Conservation (phyloP, 2,888 invertebrate genomes). For the Trisateles emortualis region DNA sequence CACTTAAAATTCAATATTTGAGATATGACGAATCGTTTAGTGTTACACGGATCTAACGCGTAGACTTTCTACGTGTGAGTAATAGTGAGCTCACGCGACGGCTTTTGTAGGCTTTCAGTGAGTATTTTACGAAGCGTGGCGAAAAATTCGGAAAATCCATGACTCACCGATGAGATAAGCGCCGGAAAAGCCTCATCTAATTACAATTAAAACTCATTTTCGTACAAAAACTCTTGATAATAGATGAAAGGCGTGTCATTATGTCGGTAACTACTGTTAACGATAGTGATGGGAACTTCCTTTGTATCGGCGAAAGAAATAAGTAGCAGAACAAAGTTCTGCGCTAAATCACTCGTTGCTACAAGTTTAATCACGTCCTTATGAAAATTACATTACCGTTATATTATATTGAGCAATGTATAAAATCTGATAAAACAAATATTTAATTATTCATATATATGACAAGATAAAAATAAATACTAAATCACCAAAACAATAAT, state of each 20-base stretch:
- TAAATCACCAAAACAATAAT: conserved; percentile 75
- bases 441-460: background rate
- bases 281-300: conserved; percentile 64
- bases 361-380: background rate
- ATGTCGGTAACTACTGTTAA: conserved; percentile 58
- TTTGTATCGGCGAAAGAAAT: conserved; percentile 42
- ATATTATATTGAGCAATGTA: no score
- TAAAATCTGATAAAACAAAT: no score
- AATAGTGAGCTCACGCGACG: conserved; percentile 63
- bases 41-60: conserved; percentile 59
- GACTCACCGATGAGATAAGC: conserved; percentile 73
- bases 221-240: conserved; percentile 58
- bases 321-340: conserved; percentile 19
- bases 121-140: conserved; percentile 46
- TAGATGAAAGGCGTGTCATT: conserved; percentile 72
- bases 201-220: conserved; percentile 66
- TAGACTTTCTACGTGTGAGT: conserved; percentile 75
- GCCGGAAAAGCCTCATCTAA: conserved; percentile 76
- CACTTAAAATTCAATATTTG: conserved; percentile 56
- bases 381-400: no score
- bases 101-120: conserved; percentile 79
- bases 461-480: conserved; percentile 31
- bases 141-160: conserved; percentile 82
- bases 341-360: background rate
- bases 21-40: conserved; percentile 61